A percentile compares a stretch with the other conserved stretches of the same genome.
phyloP scores from a whole-genome alignment of 2,113 vertebrate genomes.

The Cyphomyrus discorhynchus region DNA sequence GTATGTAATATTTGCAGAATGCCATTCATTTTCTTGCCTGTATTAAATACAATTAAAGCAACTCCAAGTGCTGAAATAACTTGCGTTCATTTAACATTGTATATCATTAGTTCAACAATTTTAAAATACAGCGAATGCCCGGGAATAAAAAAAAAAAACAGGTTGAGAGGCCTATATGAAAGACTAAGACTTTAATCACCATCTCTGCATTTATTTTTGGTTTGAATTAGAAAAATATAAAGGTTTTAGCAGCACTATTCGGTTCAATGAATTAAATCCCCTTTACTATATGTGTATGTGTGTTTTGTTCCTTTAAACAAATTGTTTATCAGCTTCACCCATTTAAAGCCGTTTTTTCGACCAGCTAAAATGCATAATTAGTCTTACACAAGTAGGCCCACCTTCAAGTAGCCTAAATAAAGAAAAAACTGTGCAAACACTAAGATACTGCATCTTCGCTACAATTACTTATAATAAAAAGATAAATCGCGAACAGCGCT shows the following conservation, averaged over 20 bases:
- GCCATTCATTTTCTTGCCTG: slow-evolving; percentile 2
- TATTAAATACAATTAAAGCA: neutral
- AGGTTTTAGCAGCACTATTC: neutral
- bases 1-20: neutral
- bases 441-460: neutral
- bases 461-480: neutral
- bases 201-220: neutral
- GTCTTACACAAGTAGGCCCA: neutral
- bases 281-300: neutral
- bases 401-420: neutral
- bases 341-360: neutral
- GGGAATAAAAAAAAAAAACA: neutral
- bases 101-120: neutral
- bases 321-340: neutral
- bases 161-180: neutral
- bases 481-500: neutral
- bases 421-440: neutral
- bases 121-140: neutral
- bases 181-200: neutral
- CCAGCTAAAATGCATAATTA: neutral
- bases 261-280: neutral
- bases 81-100: neutral
- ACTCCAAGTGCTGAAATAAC: neutral
- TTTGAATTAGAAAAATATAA: neutral
- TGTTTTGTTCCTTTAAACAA: neutral